Evolutionary conservation across 1,140 invertebrate species (phyloP).

Genomic region (Drosophila albomicans): DNA sequence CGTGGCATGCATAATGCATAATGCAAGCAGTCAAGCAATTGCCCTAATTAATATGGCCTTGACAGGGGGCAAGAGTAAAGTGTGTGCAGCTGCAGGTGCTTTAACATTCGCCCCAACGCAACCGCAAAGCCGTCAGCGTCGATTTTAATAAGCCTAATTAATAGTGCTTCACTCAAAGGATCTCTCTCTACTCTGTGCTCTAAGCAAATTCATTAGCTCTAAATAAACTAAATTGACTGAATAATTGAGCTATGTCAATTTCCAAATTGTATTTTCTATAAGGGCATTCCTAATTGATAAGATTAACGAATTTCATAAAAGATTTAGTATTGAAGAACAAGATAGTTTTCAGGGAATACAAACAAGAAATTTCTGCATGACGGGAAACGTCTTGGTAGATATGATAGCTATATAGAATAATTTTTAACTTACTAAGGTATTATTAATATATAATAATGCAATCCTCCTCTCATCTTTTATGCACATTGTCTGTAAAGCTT

Average conservation of each 20-base stretch:
- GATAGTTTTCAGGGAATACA: not conserved
- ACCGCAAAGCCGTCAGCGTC: constrained; percentile 70
- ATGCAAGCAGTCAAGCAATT: constrained; percentile 74
- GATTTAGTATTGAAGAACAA: not conserved
- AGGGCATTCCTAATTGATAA: not conserved
- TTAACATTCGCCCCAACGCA: constrained; percentile 35
- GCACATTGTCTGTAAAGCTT: too few species aligned
- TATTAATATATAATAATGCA: too few species aligned
- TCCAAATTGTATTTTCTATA: not conserved
- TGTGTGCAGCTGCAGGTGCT: constrained; percentile 11
- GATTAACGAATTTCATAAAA: not conserved
- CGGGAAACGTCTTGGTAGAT: too few species aligned
- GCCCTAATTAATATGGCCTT: constrained; percentile 80
- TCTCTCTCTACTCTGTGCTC: constrained; percentile 9
- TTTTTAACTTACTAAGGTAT: too few species aligned
- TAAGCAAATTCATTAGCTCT: constrained; percentile 52
- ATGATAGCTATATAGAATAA: too few species aligned
- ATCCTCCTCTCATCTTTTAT: too few species aligned
- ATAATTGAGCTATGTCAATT: constrained; percentile 22
- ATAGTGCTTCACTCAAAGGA: constrained; percentile 59
- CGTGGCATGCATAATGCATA: constrained; percentile 68
- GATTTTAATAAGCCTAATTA: constrained; percentile 81
- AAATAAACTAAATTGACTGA: constrained; percentile 25
- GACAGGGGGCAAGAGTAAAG: constrained; percentile 15
- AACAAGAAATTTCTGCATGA: too few species aligned